These are phyloP conservation scores for Rhabdomys dilectus DNA, from an alignment of 2,113 vertebrate genomes.

Conservation along the genomic window DNA sequence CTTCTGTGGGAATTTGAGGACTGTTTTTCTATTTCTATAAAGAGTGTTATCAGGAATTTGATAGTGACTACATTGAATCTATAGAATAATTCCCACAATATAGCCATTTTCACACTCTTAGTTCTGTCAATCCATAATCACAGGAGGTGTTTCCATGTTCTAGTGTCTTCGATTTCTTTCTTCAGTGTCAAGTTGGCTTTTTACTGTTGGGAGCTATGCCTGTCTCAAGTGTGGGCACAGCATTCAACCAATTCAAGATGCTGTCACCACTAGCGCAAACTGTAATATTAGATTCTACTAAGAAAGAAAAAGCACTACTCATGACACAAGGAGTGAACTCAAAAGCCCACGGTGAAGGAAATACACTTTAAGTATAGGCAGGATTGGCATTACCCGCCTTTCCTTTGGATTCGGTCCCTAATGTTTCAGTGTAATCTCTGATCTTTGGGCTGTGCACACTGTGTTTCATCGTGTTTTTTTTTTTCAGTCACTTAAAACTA, in stretches of 20 bases:
- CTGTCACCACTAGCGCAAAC: not conserved
- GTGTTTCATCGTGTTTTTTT: not conserved
- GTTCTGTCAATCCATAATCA: not conserved
- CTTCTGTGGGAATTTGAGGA: not conserved
- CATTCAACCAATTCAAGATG: not conserved
- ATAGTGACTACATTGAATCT: not conserved
- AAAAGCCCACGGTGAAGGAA: slow-evolving; percentile 27
- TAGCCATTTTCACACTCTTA: not conserved
- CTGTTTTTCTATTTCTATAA: not conserved
- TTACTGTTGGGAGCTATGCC: slow-evolving; percentile 12
- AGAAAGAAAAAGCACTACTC: slow-evolving; percentile 22
- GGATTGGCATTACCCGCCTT: not conserved
- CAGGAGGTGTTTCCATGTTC: not conserved
- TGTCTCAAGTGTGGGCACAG: slow-evolving; percentile 23
- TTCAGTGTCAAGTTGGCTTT: not conserved
- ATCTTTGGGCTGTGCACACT: slow-evolving; percentile 16
- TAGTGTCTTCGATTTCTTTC: not conserved
- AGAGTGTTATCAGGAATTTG: not conserved
- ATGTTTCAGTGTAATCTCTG: not conserved
- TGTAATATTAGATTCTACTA: slow-evolving; percentile 14
- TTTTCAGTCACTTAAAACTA: not conserved
- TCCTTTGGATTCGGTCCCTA: not conserved
- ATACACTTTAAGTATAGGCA: slow-evolving; percentile 29
- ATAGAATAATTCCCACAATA: not conserved
- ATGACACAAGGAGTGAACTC: not conserved